Conservation (phyloP, 2,113 vertebrate genomes). For the Nothoprocta pentlandii region DNA sequence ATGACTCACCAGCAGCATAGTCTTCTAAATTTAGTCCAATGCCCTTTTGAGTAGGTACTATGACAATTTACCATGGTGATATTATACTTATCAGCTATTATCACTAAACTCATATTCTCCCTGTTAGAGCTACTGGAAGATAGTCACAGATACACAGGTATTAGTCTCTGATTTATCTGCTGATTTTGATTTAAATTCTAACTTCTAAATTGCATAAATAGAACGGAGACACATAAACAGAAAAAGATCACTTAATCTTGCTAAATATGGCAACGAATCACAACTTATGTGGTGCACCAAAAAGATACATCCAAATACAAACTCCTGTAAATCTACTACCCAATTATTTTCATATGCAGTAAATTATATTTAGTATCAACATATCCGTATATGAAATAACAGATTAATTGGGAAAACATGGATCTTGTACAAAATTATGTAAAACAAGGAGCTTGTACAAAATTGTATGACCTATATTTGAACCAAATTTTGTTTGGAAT, state of each 20-base stretch:
- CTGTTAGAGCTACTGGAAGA: background rate
- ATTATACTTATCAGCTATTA: constrained; percentile 43
- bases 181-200: background rate
- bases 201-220: background rate
- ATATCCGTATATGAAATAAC: background rate
- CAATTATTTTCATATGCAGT: constrained; percentile 6
- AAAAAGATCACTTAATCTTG: constrained; percentile 22
- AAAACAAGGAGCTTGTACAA: background rate
- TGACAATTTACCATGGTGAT: constrained; percentile 68
- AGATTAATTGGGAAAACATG: background rate
- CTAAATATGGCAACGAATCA: constrained; percentile 25
- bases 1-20: constrained; percentile 54
- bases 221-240: background rate
- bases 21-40: constrained; percentile 51
- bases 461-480: background rate
- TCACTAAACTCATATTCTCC: background rate
- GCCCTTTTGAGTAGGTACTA: constrained; percentile 39
- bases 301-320: background rate
- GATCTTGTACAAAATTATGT: background rate
- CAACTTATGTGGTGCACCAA: background rate
- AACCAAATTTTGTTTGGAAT: background rate
- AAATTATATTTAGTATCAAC: constrained; percentile 36
- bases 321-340: background rate
- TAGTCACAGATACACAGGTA: background rate
- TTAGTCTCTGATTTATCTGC: background rate